Percentiles rank a stretch among this genome's conserved stretches.
Evolutionary conservation across 2,113 vertebrate species (phyloP).

Genomic region (Crotalus viridis): DNA sequence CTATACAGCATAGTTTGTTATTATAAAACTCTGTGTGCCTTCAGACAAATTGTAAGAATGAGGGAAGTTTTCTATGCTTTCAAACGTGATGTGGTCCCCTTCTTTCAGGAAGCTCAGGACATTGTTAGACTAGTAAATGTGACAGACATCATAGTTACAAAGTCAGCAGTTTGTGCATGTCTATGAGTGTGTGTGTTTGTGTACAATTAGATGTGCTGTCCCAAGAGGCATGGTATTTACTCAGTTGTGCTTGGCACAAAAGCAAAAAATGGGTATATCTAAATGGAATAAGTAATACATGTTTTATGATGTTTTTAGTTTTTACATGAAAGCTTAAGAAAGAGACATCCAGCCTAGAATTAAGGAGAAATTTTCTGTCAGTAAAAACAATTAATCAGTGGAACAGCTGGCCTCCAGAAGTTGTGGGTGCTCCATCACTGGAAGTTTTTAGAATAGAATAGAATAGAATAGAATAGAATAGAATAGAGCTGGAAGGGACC

Average conservation of each 20-base stretch:
- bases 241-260: slow-evolving; percentile 29
- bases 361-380: neutral
- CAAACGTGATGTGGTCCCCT: neutral
- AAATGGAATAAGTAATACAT: neutral
- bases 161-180: neutral
- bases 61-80: neutral
- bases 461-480: no score
- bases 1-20: neutral
- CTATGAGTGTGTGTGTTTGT: neutral
- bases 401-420: neutral
- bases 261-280: slow-evolving; percentile 16
- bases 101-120: neutral
- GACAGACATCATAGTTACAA: slow-evolving; percentile 4
- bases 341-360: neutral
- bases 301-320: neutral
- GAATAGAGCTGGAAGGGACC: no score
- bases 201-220: slow-evolving; percentile 10
- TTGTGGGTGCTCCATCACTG: neutral
- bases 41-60: neutral
- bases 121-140: slow-evolving; percentile 9
- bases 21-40: neutral
- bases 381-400: neutral
- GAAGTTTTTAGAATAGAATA: neutral
- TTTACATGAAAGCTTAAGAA: neutral
- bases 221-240: neutral